Conservation (phyloP, 2,888 invertebrate species). For the Odontothrips loti region DNA sequence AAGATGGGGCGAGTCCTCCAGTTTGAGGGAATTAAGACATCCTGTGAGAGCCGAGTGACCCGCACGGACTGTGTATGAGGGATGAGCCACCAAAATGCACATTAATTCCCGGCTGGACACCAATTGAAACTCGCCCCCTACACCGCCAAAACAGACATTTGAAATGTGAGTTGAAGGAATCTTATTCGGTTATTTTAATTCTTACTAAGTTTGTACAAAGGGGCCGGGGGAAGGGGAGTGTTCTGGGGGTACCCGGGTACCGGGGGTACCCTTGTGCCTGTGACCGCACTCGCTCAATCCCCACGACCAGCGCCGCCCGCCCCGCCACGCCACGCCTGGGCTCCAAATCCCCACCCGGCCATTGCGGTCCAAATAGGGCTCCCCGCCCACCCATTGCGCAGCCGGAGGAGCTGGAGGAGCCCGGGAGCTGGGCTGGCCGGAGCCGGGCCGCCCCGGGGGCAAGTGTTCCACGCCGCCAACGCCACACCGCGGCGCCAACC, state of each 20-base stretch:
- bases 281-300: not conserved
- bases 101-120: not conserved
- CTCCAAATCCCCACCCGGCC: constrained; percentile 1
- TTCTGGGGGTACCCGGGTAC: not conserved
- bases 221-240: not conserved
- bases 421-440: no score
- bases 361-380: constrained; percentile 25
- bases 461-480: no score
- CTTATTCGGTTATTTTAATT: no score
- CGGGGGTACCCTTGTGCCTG: not conserved
- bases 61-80: not conserved
- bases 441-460: no score
- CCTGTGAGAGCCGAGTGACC: constrained; percentile 4
- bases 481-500: no score
- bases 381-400: constrained; percentile 14
- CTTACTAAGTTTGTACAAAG: not conserved
- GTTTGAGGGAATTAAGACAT: constrained; percentile 26
- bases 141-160: no score
- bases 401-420: not conserved
- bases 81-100: constrained; percentile 12
- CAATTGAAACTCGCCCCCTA: not conserved
- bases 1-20: not conserved
- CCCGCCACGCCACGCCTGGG: not conserved
- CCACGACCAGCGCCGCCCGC: not conserved
- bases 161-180: no score